Evolutionary conservation across 2,797 vertebrate species (phyloP).

Genomic region (Labeo calbasu): DNA sequence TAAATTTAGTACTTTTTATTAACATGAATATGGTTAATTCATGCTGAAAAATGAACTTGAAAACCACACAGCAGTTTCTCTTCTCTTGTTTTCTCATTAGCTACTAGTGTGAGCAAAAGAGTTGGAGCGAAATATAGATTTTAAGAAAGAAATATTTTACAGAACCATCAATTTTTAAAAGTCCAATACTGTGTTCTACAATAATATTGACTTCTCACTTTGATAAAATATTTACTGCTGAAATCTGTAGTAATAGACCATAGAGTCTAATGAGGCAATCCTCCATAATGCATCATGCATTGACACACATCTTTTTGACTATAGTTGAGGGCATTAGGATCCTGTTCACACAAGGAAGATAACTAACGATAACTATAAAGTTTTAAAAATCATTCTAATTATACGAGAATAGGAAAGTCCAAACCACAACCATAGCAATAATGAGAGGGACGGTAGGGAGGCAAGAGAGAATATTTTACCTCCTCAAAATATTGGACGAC

Average conservation of each 20-base stretch:
- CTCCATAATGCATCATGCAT: slow-evolving; percentile 8
- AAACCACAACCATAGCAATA: background rate
- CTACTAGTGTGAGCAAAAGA: background rate
- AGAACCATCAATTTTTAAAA: background rate
- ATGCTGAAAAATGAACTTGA: background rate
- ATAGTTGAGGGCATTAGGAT: background rate
- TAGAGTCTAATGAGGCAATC: slow-evolving; percentile 15
- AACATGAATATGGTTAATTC: background rate
- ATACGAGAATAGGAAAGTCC: background rate
- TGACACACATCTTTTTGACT: background rate
- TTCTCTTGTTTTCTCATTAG: background rate
- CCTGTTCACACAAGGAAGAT: background rate
- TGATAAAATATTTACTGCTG: slow-evolving; percentile 10
- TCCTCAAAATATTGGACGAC: too few relatives aligned
- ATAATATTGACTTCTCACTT: slow-evolving; percentile 31
- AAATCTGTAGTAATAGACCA: background rate
- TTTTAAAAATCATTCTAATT: slow-evolving; percentile 1
- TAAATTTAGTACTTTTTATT: background rate
- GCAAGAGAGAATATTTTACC: too few relatives aligned
- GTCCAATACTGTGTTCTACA: slow-evolving; percentile 10
- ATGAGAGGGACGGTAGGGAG: too few relatives aligned
- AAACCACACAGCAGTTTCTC: background rate
- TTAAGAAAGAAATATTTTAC: slow-evolving; percentile 12
- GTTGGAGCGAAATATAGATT: slow-evolving; percentile 13
- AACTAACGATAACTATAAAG: background rate